Evolutionary conservation across 2,888 invertebrate species (phyloP), one percentile per base, ranked within the genome.

Genomic region (Thalpophila matura): DNA sequence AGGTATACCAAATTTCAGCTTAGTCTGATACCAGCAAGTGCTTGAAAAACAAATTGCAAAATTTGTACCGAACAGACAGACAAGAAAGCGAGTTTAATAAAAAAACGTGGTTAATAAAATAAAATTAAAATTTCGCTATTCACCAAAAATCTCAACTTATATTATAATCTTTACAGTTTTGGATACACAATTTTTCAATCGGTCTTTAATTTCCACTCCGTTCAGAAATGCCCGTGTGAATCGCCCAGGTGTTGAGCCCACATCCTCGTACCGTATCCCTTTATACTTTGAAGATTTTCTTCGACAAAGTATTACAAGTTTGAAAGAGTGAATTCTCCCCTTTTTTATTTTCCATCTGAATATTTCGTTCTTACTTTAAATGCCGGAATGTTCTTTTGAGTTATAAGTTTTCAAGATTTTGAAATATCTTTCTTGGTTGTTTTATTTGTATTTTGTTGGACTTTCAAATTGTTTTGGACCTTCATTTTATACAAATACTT

Each of bases 221-320:
- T 79, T 70, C 16, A 22, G 65, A 74, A 84, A 86, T 76, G 73
- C 77, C 68, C 84, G 85, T 89, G 89, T 56, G 89, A 89, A 78
- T 49, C 0, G 1, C 3, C 56, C 89, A 87, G 85, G 79, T 89
- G 89, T 49, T 45, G 16, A 49, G 83, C 63, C 59, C 37, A 72
- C 69, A 69, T 61, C 79, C 74, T 72, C 68, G 76, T 74, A 74
- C 12, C 65, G 77, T 63, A 80, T 81, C 85, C 87, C 77, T 76
- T 88, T 88, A 84, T 77, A 77, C 86, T 86, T 87, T 80, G 75
- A 85, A 87, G 86, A 81, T 86, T 86, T 86, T 80, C 74, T 67
- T 67, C 77, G 66, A 78, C 72, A 73, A 85, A 86, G 84, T 83
- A 85, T 86, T 81, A 86, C 80, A 83, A 88, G 81, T 89, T 90